Percentiles rank a stretch among this genome's conserved stretches.
phyloP scores from a whole-genome alignment of 2,888 invertebrate species.

The Mellilla xanthometata region DNA sequence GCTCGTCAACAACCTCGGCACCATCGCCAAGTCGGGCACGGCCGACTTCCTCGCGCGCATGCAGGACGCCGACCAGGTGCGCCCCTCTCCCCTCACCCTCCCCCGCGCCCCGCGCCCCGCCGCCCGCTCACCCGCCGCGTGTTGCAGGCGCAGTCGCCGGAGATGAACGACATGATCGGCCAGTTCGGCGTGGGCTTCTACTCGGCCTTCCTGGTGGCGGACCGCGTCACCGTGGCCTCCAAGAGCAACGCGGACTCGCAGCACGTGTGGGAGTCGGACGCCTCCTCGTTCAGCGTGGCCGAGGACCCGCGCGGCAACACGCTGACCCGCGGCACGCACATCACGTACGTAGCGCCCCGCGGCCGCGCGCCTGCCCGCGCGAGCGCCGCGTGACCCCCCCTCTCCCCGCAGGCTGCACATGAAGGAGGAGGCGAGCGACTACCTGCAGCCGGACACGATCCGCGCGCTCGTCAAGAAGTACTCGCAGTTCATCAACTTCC shows the following conservation, averaged over 20 bases:
- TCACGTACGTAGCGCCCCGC: constrained; percentile 79
- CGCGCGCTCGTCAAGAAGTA: constrained; percentile 97
- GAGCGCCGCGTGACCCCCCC: no score
- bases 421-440: constrained; percentile 98
- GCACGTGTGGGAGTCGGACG: constrained; percentile 99
- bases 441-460: constrained; percentile 95
- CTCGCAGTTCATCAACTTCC: constrained; percentile 99
- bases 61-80: constrained; percentile 84
- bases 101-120: neutral
- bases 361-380: no score
- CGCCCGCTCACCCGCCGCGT: neutral
- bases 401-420: constrained; percentile 86
- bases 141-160: constrained; percentile 76
- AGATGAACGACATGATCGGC: constrained; percentile 98
- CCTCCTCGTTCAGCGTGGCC: constrained; percentile 92
- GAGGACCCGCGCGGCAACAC: constrained; percentile 97
- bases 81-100: neutral
- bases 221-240: constrained; percentile 96
- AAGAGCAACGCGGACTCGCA: constrained; percentile 97
- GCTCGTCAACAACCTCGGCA: constrained; percentile 97
- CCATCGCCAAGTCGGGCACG: constrained; percentile 98
- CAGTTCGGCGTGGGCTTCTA: constrained; percentile 99
- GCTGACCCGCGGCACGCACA: constrained; percentile 93
- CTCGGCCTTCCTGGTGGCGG: constrained; percentile 98
- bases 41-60: constrained; percentile 97